Percentiles rank a stretch among this genome's conserved stretches.
These are phyloP conservation scores for Toxotes chatareus DNA, from an alignment of 2,113 vertebrate species.

Conservation along the genomic window DNA sequence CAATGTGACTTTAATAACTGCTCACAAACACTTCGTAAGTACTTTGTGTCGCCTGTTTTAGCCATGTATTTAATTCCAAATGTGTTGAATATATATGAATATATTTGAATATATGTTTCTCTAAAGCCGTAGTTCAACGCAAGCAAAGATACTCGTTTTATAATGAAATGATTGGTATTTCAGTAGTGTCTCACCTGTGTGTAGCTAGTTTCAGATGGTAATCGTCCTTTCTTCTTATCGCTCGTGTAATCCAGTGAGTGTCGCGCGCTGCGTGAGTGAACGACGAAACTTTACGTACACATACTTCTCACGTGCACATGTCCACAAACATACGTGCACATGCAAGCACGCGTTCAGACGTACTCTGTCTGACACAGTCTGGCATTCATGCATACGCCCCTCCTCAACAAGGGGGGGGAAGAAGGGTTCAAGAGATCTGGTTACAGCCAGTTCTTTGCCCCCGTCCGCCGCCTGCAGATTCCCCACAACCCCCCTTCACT, in stretches of 20 bases:
- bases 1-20: not conserved
- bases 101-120: not conserved
- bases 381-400: not conserved
- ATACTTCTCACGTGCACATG: not conserved
- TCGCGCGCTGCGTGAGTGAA: not conserved
- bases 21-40: constrained; percentile 16
- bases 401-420: not conserved
- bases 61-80: not conserved
- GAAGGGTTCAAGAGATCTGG: constrained; percentile 55
- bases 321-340: not conserved
- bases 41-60: not conserved
- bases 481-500: not conserved
- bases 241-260: not conserved
- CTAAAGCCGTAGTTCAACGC: not conserved
- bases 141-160: not conserved
- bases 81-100: too few species aligned
- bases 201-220: not conserved
- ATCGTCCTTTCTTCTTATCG: not conserved
- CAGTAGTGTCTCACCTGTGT: constrained; percentile 54
- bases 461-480: too few species aligned
- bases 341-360: not conserved
- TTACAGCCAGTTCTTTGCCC: constrained; percentile 54
- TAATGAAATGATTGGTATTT: not conserved
- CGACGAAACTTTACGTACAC: not conserved
- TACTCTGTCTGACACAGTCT: not conserved